Evolutionary conservation across 2,888 invertebrate genomes (phyloP).

Genomic region (Aporophyla nigra): DNA sequence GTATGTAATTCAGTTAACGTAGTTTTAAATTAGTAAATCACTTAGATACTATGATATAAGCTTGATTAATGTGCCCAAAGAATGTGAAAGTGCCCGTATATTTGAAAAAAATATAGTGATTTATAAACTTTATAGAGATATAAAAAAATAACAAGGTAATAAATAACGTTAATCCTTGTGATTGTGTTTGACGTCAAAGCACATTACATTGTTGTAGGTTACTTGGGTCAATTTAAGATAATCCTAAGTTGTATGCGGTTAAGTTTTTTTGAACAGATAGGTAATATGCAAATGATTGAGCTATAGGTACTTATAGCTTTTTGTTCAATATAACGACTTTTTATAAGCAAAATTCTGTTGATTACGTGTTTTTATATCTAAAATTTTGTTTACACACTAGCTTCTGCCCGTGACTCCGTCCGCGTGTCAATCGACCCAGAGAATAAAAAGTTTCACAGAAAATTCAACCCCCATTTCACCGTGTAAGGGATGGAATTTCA

Average conservation of each 20-base stretch:
- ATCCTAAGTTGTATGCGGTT: not conserved
- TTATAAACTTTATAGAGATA: not conserved
- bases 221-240: not conserved
- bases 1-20: not conserved
- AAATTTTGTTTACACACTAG: no score
- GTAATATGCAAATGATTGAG: conserved; percentile 1
- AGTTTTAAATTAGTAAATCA: not conserved
- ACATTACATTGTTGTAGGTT: not conserved
- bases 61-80: conserved; percentile 1
- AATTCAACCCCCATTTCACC: no score
- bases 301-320: no score
- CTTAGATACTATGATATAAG: not conserved
- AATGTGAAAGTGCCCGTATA: no score
- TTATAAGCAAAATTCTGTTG: no score
- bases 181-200: not conserved
- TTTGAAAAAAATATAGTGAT: no score
- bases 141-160: not conserved
- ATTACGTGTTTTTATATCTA: no score
- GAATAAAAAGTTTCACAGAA: no score
- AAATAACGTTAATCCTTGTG: not conserved
- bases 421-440: no score
- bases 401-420: no score
- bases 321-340: no score
- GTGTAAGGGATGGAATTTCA: no score
- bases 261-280: not conserved